phyloP scores from a whole-genome alignment of 2,113 vertebrate genomes.

The Myodes glareolus region DNA sequence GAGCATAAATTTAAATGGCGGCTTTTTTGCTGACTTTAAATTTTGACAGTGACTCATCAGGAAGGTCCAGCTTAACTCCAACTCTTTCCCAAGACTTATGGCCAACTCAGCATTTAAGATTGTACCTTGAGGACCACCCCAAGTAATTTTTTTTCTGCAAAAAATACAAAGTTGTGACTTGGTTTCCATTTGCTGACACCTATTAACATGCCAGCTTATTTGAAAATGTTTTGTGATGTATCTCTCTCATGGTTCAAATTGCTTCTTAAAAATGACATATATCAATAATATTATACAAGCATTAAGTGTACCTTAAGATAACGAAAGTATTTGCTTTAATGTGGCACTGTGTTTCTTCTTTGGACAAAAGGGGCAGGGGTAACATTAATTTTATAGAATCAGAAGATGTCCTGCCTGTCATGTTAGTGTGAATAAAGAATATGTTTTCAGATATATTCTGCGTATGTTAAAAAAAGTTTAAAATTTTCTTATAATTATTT shows the following conservation, averaged over 20 bases:
- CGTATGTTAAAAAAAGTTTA: not conserved
- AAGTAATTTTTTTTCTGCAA: not conserved
- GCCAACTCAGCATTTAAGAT: not conserved
- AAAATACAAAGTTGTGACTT: not conserved
- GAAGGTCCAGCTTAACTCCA: not conserved
- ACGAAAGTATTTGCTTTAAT: not conserved
- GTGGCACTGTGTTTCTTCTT: not conserved
- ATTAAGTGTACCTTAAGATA: not conserved
- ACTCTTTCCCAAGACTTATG: not conserved
- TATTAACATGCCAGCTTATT: not conserved
- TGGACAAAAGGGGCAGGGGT: not conserved
- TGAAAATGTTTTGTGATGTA: not conserved
- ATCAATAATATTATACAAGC: not conserved
- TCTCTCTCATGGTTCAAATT: not conserved
- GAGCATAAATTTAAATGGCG: not conserved
- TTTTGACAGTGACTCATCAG: not conserved
- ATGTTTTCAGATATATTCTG: not conserved
- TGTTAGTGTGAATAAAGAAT: not conserved
- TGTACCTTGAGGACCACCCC: not conserved
- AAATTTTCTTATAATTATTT: not conserved
- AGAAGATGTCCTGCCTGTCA: not conserved
- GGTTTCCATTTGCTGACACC: not conserved
- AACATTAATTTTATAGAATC: not conserved
- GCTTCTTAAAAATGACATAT: not conserved
- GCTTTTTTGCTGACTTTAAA: not conserved